Base-by-base conservation (phyloP, 2,888 invertebrate species). In the Eupeodes luniger region DNA sequence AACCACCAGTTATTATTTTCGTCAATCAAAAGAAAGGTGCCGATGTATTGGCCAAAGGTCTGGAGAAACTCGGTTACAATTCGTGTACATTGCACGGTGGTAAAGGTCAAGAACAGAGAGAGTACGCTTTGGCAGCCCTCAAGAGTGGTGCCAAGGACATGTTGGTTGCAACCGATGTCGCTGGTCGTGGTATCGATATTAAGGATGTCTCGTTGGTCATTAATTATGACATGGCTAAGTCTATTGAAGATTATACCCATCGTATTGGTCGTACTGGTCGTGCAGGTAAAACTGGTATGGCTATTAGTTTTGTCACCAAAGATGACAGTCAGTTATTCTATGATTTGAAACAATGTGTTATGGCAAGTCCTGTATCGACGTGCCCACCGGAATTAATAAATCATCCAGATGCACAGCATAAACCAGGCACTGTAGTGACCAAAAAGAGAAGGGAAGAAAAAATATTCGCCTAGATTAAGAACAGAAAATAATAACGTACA, bases 1-100 rank as follows among this genome's bases (percentile, higher is more conserved):
- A 99, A 92, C 99, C 99, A 4, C 99, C 99, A 0, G 97, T 99
- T 90, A 99, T 99, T 91, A 99, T 99, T 92, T 99, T 99, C 94
- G 99, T 99, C 91, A 99, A 99, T 94, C 99, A 99, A 94, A 99
- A 99, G 96, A 99, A 99, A 94, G 99, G 99, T 83, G 99, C 99
- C 0, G 99, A 99, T 93, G 97, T 99, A 3, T 95, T 99, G 93
- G 99, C 99, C 47, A 98, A 98, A 93, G 98, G 99, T 61, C 94
- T 99, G 92, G 99, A 99, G 93, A 99, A 99, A 94, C 95, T 99
- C 91, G 98, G 98, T 14, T 98, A 97, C 95, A 99, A 98, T 93
- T 98, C 99, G 5, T 98, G 98, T 93, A 99, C 99, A 0, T 95
- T 99, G 91, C 99, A 99, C 92, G 99, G 99, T 94, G 99, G 99